phyloP scores from a whole-genome alignment of 2,797 vertebrate genomes.

The Lates japonicus region DNA sequence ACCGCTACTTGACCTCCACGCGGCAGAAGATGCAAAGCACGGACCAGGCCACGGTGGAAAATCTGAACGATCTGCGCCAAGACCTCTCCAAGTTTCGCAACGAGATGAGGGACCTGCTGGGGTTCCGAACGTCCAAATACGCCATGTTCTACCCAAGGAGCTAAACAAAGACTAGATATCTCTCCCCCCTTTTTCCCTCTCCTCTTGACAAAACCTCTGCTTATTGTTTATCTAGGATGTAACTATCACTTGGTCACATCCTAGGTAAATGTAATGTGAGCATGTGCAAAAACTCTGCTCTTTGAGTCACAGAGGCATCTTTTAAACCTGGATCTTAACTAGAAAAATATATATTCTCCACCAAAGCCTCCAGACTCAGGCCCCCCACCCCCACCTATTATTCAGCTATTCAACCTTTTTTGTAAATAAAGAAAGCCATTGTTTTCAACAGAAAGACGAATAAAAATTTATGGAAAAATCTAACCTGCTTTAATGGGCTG shows the following conservation, averaged over 20 bases:
- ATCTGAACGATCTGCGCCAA: conserved; percentile 96
- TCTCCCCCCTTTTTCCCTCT: conserved; percentile 4
- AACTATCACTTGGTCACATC: too few relatives aligned
- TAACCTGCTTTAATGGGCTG: not conserved
- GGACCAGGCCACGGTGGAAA: conserved; percentile 98
- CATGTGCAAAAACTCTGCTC: conserved; percentile 79
- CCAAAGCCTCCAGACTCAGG: conserved; percentile 78
- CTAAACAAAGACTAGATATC: conserved; percentile 78
- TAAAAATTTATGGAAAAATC: conserved; percentile 79
- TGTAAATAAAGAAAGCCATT: conserved; percentile 83
- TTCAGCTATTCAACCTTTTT: conserved; percentile 78
- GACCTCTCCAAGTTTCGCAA: conserved; percentile 99
- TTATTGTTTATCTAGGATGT: conserved; percentile 66
- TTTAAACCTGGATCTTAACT: conserved; percentile 76
- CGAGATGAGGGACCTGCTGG: conserved; percentile 97
- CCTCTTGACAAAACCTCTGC: conserved; percentile 52
- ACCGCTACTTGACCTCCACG: conserved; percentile 97
- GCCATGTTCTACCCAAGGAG: conserved; percentile 99
- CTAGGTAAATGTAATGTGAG: too few relatives aligned
- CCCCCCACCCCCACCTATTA: conserved; percentile 66
- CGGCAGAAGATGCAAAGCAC: conserved; percentile 99
- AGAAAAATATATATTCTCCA: conserved; percentile 75
- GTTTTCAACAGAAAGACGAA: conserved; percentile 80
- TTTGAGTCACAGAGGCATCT: conserved; percentile 62
- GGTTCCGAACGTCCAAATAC: conserved; percentile 98